These are phyloP conservation scores for Yponomeuta sedellus DNA, from an alignment of 2,888 invertebrate species.

Conservation along the genomic window DNA sequence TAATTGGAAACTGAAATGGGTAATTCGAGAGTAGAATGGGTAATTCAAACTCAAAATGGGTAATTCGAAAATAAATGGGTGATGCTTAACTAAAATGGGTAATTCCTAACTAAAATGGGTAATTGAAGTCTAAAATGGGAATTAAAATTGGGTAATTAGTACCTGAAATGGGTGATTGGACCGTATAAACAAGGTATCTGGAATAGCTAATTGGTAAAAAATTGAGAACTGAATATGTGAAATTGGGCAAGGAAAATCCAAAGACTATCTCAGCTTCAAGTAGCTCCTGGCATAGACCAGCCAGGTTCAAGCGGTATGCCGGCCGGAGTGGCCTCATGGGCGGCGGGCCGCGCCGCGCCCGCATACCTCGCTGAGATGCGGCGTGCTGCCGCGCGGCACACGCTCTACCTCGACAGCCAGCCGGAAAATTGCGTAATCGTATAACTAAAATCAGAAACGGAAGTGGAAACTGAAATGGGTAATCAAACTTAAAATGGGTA, in stretches of 20 bases:
- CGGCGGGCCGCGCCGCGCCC: conserved; percentile 84
- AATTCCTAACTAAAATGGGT: too few species aligned
- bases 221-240: too few species aligned
- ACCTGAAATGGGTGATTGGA: too few species aligned
- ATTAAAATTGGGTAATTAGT: too few species aligned
- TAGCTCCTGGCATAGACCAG: conserved; percentile 82
- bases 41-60: background rate
- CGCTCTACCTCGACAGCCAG: conserved; percentile 28
- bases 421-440: background rate
- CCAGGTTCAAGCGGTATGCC: conserved; percentile 88
- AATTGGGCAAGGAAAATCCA: too few species aligned
- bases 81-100: too few species aligned
- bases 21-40: background rate
- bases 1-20: background rate
- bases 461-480: too few species aligned
- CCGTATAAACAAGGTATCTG: too few species aligned
- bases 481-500: too few species aligned
- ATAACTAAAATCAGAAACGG: conserved; percentile 21
- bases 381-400: conserved; percentile 80
- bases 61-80: conserved; percentile 7
- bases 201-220: too few species aligned
- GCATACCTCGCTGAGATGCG: conserved; percentile 84
- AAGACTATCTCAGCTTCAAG: too few species aligned
- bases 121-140: too few species aligned
- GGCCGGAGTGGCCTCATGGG: conserved; percentile 83